Percentiles rank a stretch among this genome's conserved stretches.
Conservation (phyloP, 2,797 vertebrate genomes). For the Lutjanus argentimaculatus region DNA sequence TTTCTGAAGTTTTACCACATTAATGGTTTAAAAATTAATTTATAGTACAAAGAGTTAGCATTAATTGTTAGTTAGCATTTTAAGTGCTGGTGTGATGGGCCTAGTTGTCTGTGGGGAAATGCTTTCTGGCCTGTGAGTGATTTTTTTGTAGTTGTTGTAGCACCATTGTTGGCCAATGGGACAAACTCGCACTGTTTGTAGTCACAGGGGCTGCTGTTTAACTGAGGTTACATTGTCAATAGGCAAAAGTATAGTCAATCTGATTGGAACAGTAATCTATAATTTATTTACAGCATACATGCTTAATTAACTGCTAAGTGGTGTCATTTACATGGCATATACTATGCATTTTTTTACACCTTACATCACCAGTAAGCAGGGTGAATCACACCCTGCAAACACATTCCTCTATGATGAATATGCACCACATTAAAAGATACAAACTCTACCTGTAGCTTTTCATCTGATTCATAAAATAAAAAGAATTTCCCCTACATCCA, state of each 20-base stretch:
- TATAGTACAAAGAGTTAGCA: too few relatives aligned
- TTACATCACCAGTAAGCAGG: slow-evolving; percentile 4
- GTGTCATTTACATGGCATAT: background rate
- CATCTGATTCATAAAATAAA: slow-evolving; percentile 14
- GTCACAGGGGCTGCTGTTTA: background rate
- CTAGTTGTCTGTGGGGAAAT: background rate
- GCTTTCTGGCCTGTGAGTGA: too few relatives aligned
- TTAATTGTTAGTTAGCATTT: background rate
- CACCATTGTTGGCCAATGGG: background rate
- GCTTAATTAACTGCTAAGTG: background rate
- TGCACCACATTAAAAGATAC: slow-evolving; percentile 24
- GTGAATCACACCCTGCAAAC: slow-evolving; percentile 32
- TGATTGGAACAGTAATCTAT: too few relatives aligned
- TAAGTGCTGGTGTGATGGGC: background rate
- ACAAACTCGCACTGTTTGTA: background rate
- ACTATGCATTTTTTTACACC: background rate
- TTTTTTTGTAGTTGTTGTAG: background rate
- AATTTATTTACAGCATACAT: background rate
- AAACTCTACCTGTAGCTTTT: slow-evolving; percentile 16
- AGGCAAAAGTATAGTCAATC: background rate
- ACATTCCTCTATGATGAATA: slow-evolving; percentile 35
- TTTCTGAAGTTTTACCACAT: background rate
- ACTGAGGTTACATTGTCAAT: background rate
- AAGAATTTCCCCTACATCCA: background rate
- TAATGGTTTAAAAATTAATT: background rate